Conservation (phyloP, 1,140 invertebrate genomes). For the Neodiprion lecontei region DNA sequence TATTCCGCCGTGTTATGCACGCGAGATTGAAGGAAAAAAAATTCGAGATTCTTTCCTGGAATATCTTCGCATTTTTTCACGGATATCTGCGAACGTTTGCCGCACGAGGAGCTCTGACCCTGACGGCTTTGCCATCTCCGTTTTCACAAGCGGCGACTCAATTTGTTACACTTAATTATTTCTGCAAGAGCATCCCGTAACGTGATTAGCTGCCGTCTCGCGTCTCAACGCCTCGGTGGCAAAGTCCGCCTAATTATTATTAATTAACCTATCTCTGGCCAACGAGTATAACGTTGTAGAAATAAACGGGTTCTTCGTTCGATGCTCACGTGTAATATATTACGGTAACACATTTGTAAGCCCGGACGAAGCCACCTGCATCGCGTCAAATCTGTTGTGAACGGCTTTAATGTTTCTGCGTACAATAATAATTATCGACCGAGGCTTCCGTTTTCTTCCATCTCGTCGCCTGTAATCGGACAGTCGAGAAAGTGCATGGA, state of each 20-base stretch:
- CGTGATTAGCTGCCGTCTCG: background rate
- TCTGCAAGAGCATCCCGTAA: background rate
- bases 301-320: background rate
- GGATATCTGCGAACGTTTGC: background rate
- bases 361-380: no score
- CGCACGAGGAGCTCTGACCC: no score
- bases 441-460: no score
- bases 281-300: background rate
- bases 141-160: background rate
- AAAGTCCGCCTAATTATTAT: conserved; percentile 5
- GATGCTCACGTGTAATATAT: background rate
- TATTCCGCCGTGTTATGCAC: background rate
- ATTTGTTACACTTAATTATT: conserved; percentile 1
- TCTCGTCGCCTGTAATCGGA: no score
- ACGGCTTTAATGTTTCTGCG: no score
- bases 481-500: no score
- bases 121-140: no score
- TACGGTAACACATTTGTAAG: no score
- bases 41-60: background rate
- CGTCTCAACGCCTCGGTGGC: background rate
- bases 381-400: no score
- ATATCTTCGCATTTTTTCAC: background rate
- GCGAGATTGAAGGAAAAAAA: background rate
- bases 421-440: no score
- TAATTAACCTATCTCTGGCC: background rate